Percentiles rank a stretch among this genome's conserved stretches.
Conservation (phyloP, 2,113 vertebrate genomes). For the Xerus inauris region DNA sequence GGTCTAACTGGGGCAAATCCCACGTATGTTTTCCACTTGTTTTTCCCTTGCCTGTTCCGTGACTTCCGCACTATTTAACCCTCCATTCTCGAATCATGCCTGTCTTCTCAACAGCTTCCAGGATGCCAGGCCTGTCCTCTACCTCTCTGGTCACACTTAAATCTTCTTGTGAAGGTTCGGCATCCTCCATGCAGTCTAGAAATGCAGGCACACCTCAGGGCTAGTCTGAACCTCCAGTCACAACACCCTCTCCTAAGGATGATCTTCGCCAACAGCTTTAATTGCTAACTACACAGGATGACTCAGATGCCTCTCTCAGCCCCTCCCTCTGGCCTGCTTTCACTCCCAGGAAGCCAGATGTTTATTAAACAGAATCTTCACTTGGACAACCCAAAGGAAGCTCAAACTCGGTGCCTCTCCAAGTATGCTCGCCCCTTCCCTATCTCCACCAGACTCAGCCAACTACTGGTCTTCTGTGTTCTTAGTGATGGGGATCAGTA, state of each 20-base stretch:
- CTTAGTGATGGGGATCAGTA: not conserved
- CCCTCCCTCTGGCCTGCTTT: not conserved
- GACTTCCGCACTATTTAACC: not conserved
- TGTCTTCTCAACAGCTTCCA: not conserved
- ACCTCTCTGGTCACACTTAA: not conserved
- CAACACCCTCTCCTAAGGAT: not conserved
- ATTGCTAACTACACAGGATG: not conserved
- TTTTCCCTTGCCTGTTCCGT: not conserved
- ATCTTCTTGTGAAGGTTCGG: not conserved
- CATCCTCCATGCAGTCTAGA: not conserved
- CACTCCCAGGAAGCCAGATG: not conserved
- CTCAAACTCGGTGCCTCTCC: not conserved
- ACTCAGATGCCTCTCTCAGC: not conserved
- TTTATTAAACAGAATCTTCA: slow-evolving; percentile 42
- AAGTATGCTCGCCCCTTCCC: not conserved
- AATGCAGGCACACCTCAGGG: not conserved
- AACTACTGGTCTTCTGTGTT: not conserved
- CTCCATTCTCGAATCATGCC: not conserved
- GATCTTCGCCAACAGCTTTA: not conserved
- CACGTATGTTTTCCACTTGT: not conserved
- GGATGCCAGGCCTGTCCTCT: not conserved
- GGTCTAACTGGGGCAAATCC: not conserved
- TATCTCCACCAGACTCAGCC: not conserved
- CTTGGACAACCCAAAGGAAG: not conserved
- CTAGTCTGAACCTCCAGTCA: not conserved